These are phyloP conservation scores for Heliconius sara DNA, from an alignment of 2,888 invertebrate species.

Conservation along the genomic window DNA sequence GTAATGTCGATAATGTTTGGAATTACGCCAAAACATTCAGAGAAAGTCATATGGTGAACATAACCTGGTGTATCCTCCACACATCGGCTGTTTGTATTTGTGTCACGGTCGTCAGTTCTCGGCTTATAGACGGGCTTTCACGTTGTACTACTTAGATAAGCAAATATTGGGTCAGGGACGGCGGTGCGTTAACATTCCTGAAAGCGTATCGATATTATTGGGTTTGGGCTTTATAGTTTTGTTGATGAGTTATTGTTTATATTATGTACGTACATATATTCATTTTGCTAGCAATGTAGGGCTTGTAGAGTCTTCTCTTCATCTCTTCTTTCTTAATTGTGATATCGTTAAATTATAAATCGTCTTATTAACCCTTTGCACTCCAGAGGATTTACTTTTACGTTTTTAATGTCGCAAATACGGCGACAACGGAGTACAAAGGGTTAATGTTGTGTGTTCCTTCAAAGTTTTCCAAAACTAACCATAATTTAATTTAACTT, in stretches of 20 bases:
- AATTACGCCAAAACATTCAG: constrained; percentile 62
- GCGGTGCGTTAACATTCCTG: constrained; percentile 12
- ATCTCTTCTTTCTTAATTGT: neutral
- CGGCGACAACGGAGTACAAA: too few species aligned
- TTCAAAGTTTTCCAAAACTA: too few species aligned
- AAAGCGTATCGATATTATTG: constrained; percentile 9
- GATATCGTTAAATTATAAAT: neutral
- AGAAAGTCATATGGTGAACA: constrained; percentile 64
- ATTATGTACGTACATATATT: neutral
- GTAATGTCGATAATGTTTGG: constrained; percentile 55
- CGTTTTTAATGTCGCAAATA: too few species aligned
- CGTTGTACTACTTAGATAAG: constrained; percentile 61
- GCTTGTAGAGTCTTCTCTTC: neutral
- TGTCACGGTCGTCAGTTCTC: constrained; percentile 69
- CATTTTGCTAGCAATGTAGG: neutral
- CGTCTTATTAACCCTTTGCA: too few species aligned
- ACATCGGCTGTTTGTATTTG: constrained; percentile 53
- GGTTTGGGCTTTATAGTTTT: neutral
- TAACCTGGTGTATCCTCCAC: constrained; percentile 55
- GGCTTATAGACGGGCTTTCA: constrained; percentile 65
- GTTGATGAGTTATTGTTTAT: neutral
- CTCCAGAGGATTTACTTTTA: too few species aligned
- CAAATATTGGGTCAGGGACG: constrained; percentile 55
- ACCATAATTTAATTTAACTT: too few species aligned
- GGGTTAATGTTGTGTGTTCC: too few species aligned